Evolutionary conservation across 2,797 vertebrate species (phyloP).

Genomic region (Alosa sapidissima): DNA sequence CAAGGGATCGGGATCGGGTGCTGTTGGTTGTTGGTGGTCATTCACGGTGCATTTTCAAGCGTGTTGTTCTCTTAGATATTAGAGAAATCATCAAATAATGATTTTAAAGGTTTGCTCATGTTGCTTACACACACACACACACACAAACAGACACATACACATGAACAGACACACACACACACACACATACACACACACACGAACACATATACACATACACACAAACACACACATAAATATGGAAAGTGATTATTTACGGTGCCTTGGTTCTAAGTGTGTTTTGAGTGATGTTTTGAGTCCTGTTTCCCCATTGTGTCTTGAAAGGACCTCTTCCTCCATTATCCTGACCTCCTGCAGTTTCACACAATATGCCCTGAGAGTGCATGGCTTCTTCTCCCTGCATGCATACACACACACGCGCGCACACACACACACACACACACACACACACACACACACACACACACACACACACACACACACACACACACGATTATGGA

Average conservation of each 20-base stretch:
- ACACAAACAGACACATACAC: too few species aligned
- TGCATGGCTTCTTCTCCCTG: not conserved
- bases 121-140: too few species aligned
- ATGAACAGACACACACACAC: not conserved
- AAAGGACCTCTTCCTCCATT: constrained; percentile 46
- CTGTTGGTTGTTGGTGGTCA: not conserved
- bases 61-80: too few species aligned
- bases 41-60: not conserved
- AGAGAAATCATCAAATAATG: not conserved
- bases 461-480: constrained; percentile 1
- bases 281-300: not conserved
- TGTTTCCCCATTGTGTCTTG: constrained; percentile 30
- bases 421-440: not conserved
- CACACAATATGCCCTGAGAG: constrained; percentile 55
- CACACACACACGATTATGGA: not conserved
- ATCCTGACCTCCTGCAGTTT: constrained; percentile 46
- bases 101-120: too few species aligned
- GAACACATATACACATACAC: not conserved
- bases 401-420: not conserved
- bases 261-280: not conserved
- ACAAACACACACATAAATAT: not conserved
- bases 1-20: not conserved
- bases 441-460: constrained; percentile 7
- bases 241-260: not conserved
- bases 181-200: not conserved